Evolutionary conservation across 2,888 invertebrate genomes (phyloP), one percentile per base, ranked within the genome.

Genomic region (Podotricha telesiphe): DNA sequence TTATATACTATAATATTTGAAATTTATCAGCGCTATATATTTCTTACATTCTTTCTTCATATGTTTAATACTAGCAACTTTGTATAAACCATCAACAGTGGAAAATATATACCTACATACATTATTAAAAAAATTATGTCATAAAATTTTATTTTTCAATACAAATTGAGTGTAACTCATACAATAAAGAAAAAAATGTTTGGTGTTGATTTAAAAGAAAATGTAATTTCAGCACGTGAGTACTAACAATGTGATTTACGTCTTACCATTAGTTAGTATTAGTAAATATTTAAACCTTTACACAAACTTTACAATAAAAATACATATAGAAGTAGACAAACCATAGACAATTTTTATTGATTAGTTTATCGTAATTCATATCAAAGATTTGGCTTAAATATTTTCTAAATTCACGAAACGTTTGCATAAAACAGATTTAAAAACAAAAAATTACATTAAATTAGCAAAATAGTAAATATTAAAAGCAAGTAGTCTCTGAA

Each of bases 211-310:
- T 37, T 37, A 8, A 37, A 37, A 37, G 8, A 37, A 8, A 37
- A 37, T 37, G 1, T 37, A 2, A 42, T 42, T 51, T 51, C 8
- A 40, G 40, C 17, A 40, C 11, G n/a, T 63, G 19, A 51, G 48
- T 63, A 63, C 19, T 37, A 47, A 58, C 47, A 50, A 66, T 34
- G 69, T 69, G 69, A 69, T 69, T 62, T 59, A 34, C 22, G 69
- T 69, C 69, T 42, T 69, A 59, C 69, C 69, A 69, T 69, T 69
- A 62, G 47, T 15, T 69, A 61, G 59, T 20, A 50, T n/a, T 45
- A 61, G 48, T 62, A 55, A 53, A 65, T 56, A 65, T 56, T 55
- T 19, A 28, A n/a, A 34, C n/a, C n/a, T 51, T 28, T 55, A 55
- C 17, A 20, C 17, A 4, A 28, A 28, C n/a, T n/a, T n/a, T 37